phyloP scores from a whole-genome alignment of 2,888 invertebrate species.

The Druceiella hillmani region DNA sequence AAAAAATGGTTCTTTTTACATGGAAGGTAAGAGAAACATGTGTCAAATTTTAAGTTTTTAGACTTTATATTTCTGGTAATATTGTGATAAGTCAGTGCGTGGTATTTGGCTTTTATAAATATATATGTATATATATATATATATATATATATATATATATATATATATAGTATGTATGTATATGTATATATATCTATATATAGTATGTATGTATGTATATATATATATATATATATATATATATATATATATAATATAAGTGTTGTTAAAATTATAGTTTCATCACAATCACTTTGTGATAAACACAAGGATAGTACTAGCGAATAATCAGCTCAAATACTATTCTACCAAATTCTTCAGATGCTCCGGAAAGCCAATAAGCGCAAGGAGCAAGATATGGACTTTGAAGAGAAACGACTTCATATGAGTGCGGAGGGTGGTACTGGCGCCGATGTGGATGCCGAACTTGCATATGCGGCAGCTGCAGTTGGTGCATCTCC shows the following conservation, averaged over 20 bases:
- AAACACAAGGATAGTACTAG: background rate
- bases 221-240: conserved; percentile 1
- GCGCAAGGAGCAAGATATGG: conserved; percentile 90
- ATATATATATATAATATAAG: background rate
- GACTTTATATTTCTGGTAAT: no score
- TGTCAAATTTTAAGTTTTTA: no score
- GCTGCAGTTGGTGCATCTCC: conserved; percentile 56
- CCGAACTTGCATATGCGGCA: conserved; percentile 58
- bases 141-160: conserved; percentile 1
- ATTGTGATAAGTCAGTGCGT: no score
- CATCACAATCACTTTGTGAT: background rate
- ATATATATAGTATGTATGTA: background rate
- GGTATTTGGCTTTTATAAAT: no score
- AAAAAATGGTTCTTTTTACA: no score
- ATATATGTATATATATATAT: conserved; percentile 1
- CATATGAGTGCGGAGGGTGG: conserved; percentile 69
- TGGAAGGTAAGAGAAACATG: no score
- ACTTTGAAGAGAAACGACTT: conserved; percentile 93
- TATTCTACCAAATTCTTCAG: conserved; percentile 26
- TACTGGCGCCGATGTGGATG: conserved; percentile 45
- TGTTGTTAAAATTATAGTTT: background rate
- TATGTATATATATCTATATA: background rate
- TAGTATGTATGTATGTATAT: background rate
- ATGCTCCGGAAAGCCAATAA: conserved; percentile 79
- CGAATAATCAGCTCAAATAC: background rate